These are phyloP conservation scores for Hipparchia semele DNA, from an alignment of 2,888 invertebrate species.

Conservation along the genomic window DNA sequence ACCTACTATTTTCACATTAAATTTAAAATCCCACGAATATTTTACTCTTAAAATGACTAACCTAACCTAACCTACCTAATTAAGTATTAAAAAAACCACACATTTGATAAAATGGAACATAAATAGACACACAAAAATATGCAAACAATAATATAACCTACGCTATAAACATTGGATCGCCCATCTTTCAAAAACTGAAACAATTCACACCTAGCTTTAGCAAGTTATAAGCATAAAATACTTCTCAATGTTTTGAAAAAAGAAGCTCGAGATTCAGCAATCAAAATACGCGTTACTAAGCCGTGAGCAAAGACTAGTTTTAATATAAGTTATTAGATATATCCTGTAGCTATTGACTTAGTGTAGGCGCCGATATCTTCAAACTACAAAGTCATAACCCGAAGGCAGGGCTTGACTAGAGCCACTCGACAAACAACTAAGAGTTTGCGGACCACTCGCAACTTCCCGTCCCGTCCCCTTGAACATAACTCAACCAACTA, in stretches of 20 bases:
- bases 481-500: constrained; percentile 23
- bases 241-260: too few relatives aligned
- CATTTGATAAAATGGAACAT: too few relatives aligned
- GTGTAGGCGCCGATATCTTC: constrained; percentile 28
- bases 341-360: constrained; percentile 18
- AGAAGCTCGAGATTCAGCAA: not conserved
- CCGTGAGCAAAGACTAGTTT: not conserved
- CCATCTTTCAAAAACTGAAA: too few relatives aligned
- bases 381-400: constrained; percentile 34
- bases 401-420: constrained; percentile 32
- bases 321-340: not conserved
- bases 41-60: too few relatives aligned
- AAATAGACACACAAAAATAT: too few relatives aligned
- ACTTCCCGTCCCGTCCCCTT: constrained; percentile 29
- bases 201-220: too few relatives aligned
- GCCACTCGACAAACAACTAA: constrained; percentile 37
- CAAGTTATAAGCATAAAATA: too few relatives aligned
- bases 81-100: too few relatives aligned
- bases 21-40: not conserved
- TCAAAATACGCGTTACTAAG: not conserved
- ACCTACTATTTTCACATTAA: not conserved
- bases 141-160: too few relatives aligned
- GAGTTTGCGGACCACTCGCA: constrained; percentile 29
- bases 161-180: too few relatives aligned
- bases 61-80: too few relatives aligned